Base-by-base conservation (phyloP, 2,113 vertebrate genomes). In the Coptodon bakossiorum region DNA sequence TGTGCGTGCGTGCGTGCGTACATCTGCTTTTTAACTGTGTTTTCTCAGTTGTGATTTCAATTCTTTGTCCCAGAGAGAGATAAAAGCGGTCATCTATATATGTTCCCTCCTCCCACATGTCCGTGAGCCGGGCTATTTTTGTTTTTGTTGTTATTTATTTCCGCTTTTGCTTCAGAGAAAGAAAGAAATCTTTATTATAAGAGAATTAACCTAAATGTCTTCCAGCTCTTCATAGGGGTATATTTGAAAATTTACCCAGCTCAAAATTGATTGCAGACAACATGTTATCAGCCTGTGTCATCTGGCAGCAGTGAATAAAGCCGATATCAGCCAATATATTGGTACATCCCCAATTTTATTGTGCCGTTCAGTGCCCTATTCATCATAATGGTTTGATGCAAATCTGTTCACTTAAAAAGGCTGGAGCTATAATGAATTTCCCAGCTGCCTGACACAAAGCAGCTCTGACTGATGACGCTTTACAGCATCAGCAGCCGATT, bases 391-490 rank as follows among this genome's bases (percentile, higher is more conserved):
- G 82, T 88, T 93, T 81, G 50, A 90, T 91, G 85, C 88, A 91
- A 86, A 81, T 90, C 71, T 22, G 22, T 90, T 84, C 45, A 57
- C 89, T 93, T 93, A 93, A 92, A 68, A 91, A 63, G 85, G 88
- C 82, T 79, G 86, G 80, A 84, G 78, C 73, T 89, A 81, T 81
- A 91, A 94, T 94, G 83, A 76, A 91, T 92, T 88, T 88, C 73
- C 83, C 19, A 31, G n/a, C 61, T 3, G 8, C 29, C 89, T 84
- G 89, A 90, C 87, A 85, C 59, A 12, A 83, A 89, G 86, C 85
- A 83, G 61, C 83, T 87, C 87, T 93, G 92, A 93, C 66, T 81
- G 90, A 90, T 90, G 88, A 91, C 19, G 83, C 83, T 86, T 93
- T 31, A 78, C 68, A 31, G 27, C 43, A 50, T 84, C 90, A 48